Conservation (phyloP, 2,888 invertebrate species). For the Megamerina dolium region DNA sequence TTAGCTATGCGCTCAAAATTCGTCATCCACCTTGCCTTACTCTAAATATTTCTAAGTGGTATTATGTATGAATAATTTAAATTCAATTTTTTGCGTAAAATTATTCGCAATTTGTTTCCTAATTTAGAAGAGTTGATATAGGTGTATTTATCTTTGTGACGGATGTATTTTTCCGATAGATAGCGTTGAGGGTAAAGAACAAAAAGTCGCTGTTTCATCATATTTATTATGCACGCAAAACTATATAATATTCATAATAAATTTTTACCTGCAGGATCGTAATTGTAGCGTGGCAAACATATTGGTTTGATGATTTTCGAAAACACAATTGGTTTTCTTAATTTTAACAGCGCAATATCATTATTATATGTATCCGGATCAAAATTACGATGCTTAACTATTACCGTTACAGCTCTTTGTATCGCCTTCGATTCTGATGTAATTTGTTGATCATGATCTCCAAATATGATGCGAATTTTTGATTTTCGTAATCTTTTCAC, state of each 20-base stretch:
- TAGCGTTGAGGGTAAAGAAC: no score
- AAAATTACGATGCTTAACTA: constrained; percentile 75
- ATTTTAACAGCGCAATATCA: constrained; percentile 72
- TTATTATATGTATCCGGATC: constrained; percentile 82
- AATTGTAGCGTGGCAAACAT: constrained; percentile 59
- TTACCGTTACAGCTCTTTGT: constrained; percentile 72
- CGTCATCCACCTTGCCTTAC: no score
- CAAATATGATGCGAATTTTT: constrained; percentile 74
- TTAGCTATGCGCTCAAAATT: no score
- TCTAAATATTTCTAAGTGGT: no score
- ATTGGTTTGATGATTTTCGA: constrained; percentile 59
- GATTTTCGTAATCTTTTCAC: constrained; percentile 69
- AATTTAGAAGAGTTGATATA: no score
- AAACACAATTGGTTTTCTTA: constrained; percentile 71
- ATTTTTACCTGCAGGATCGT: constrained; percentile 55
- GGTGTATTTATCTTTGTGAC: no score
- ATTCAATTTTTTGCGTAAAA: no score
- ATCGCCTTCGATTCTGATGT: constrained; percentile 72
- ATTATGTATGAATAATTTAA: no score
- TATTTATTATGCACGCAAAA: no score
- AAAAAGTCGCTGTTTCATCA: no score
- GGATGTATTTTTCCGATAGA: no score
- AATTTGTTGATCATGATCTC: constrained; percentile 77
- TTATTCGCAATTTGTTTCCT: no score
- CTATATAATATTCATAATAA: not conserved